Conservation (phyloP, 2,113 vertebrate genomes). For the Toxotes chatareus region DNA sequence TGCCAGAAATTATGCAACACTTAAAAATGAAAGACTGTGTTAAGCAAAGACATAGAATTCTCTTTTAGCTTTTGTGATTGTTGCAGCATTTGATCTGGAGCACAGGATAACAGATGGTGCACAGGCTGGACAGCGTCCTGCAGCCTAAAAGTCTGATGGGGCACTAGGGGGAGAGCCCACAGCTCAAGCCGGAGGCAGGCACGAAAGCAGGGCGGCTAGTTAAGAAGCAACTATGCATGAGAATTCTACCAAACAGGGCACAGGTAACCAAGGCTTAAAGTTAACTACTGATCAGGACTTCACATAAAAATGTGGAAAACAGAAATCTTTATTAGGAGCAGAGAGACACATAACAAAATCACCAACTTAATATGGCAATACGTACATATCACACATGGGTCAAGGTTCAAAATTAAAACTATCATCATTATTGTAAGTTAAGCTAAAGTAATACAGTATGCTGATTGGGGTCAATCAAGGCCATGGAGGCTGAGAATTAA, state of each 20-base stretch:
- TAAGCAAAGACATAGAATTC: not conserved
- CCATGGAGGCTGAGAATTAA: not conserved
- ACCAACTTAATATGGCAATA: not conserved
- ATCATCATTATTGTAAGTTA: not conserved
- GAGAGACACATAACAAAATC: too few relatives aligned
- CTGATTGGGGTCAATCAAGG: conserved; percentile 1
- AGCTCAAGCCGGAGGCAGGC: not conserved
- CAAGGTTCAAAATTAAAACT: not conserved
- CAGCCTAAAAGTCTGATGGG: not conserved
- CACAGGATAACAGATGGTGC: conserved; percentile 26
- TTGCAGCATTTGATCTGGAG: conserved; percentile 17
- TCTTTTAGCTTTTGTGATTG: not conserved
- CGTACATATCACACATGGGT: not conserved
- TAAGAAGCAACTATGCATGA: not conserved
- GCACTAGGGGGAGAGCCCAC: not conserved
- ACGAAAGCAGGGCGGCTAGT: not conserved
- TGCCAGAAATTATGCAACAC: not conserved
- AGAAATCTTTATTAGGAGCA: not conserved
- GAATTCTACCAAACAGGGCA: not conserved
- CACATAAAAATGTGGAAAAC: not conserved
- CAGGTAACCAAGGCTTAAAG: not conserved
- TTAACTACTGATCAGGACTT: not conserved
- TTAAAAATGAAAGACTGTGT: not conserved
- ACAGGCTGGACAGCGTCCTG: conserved; percentile 11
- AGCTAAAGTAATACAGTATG: not conserved